Evolutionary conservation across 2,888 invertebrate species (phyloP), one percentile per base, ranked within the genome.

Genomic region (Pyralis farinalis): DNA sequence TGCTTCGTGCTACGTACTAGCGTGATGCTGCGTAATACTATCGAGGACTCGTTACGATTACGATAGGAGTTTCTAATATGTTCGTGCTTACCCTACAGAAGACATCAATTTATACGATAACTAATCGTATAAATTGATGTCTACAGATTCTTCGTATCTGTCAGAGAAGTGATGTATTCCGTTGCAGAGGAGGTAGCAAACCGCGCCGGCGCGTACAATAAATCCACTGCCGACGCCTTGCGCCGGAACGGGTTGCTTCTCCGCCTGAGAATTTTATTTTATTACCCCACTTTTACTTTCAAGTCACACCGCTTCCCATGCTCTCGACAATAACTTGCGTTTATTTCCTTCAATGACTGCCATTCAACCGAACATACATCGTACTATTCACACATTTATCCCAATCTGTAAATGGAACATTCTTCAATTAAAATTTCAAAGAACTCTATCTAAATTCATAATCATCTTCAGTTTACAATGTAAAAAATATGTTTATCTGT

Each of bases 211-310:
- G 55, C 40, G 51, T 47, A 63, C 64, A 70, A 73, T 79, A 76
- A 79, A 79, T 77, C 70, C 65, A 46, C 46, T 46, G 56, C 53
- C 55, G 50, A 49, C 58, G 51, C 53, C 57, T 51, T 54, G 51
- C 64, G 63, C 51, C 55, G 58, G 66, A 74, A 71, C 77, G 62
- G 61, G 71, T 70, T 60, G 58, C 55, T 43, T 51, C 40, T 46
- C 44, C 49, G 64, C 60, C 60, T 61, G 66, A 55, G 71, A 67
- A 71, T 64, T 74, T 71, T 57, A 69, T 80, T 81, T 81, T 78
- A 81, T 81, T 68, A 71, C 63, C 58, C 65, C 68, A 81, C 83
- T 83, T 70, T 83, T 75, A 79, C 81, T 81, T 82, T 80, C 75
- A 70, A 54, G 53, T 50, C 50, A 60, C 60, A 58, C 57, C 47